These are phyloP conservation scores for Dastarcus helophoroides DNA, from an alignment of 2,888 invertebrate genomes.

Conservation along the genomic window DNA sequence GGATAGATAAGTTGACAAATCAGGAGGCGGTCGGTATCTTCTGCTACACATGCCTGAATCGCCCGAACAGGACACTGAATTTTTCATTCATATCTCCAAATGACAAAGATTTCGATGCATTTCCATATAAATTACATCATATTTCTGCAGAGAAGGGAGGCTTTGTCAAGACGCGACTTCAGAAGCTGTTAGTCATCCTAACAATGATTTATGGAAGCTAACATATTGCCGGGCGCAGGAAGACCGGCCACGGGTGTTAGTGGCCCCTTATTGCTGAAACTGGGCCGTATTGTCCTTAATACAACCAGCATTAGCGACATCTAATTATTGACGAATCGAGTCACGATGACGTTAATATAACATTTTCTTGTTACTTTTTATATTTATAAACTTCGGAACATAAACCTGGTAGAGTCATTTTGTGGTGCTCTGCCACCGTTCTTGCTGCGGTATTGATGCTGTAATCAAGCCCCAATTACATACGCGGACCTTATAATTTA, in stretches of 20 bases:
- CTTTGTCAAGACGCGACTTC: constrained; percentile 33
- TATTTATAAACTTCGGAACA: too few relatives aligned
- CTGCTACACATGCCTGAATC: constrained; percentile 26
- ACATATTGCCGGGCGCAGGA: constrained; percentile 37
- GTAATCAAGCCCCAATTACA: too few relatives aligned
- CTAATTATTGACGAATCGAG: too few relatives aligned
- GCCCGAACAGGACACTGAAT: constrained; percentile 33
- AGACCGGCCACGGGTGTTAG: constrained; percentile 22
- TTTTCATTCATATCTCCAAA: constrained; percentile 40
- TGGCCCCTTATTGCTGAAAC: constrained; percentile 9
- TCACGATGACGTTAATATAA: too few relatives aligned
- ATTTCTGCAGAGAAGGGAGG: constrained; percentile 36
- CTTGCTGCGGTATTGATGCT: too few relatives aligned
- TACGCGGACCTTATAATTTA: too few relatives aligned
- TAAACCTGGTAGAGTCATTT: too few relatives aligned
- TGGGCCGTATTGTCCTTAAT: constrained; percentile 15
- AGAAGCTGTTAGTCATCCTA: constrained; percentile 41
- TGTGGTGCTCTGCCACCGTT: too few relatives aligned
- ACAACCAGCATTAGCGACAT: too few relatives aligned
- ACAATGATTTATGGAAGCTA: constrained; percentile 42
- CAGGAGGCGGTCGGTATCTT: constrained; percentile 31
- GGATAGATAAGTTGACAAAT: constrained; percentile 32
- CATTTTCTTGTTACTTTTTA: too few relatives aligned
- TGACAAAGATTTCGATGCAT: constrained; percentile 40
- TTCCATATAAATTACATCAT: constrained; percentile 45